phyloP scores from a whole-genome alignment of 2,797 vertebrate species.

The Furcifer pardalis region DNA sequence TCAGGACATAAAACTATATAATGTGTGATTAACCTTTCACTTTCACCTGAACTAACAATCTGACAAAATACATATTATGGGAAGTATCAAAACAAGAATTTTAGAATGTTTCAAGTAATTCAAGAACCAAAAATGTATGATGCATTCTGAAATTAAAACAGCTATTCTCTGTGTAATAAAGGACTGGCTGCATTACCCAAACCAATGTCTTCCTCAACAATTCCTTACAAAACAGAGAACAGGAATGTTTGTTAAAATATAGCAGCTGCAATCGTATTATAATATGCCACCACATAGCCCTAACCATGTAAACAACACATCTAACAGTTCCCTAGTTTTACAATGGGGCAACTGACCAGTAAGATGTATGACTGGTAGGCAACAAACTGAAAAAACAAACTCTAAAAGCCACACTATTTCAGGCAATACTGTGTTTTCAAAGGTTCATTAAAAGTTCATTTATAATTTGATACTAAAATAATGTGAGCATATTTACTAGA shows the following conservation, averaged over 20 bases:
- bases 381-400: too few relatives aligned
- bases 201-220: not conserved
- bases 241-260: not conserved
- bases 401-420: not conserved
- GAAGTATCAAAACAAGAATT: not conserved
- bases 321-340: too few relatives aligned
- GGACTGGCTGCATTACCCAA: not conserved
- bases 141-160: not conserved
- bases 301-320: too few relatives aligned
- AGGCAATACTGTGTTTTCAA: not conserved
- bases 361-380: too few relatives aligned
- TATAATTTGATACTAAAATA: not conserved
- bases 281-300: too few relatives aligned
- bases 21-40: not conserved
- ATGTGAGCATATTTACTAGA: not conserved
- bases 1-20: slow-evolving; percentile 10
- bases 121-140: not conserved
- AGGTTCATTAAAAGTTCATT: not conserved
- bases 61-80: slow-evolving; percentile 17
- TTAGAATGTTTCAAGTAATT: slow-evolving; percentile 3
- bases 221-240: not conserved
- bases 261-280: not conserved
- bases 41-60: not conserved
- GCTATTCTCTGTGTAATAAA: not conserved
- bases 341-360: too few relatives aligned